Evolutionary conservation across 2,113 vertebrate genomes (phyloP).

Genomic region (Candoia aspera): DNA sequence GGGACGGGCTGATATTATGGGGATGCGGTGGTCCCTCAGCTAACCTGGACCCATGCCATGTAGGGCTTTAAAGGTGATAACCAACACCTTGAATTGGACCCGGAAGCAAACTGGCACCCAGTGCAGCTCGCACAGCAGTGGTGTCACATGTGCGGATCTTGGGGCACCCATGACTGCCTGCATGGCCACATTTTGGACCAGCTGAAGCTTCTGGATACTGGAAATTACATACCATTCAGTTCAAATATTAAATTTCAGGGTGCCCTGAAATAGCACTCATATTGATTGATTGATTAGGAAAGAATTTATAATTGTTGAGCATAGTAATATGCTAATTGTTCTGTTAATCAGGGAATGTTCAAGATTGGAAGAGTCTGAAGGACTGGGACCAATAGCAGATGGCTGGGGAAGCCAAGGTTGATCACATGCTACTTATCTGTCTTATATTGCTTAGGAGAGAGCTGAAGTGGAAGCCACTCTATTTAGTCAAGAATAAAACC

Average conservation of each 20-base stretch:
- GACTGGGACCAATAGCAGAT: not conserved
- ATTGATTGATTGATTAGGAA: too few relatives aligned
- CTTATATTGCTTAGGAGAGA: not conserved
- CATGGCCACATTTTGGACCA: too few relatives aligned
- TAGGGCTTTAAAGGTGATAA: too few relatives aligned
- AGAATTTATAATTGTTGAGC: not conserved
- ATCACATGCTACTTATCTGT: not conserved
- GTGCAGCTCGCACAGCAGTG: too few relatives aligned
- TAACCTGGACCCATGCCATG: too few relatives aligned
- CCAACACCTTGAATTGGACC: too few relatives aligned
- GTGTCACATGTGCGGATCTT: too few relatives aligned
- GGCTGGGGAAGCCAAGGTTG: not conserved
- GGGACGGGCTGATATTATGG: too few relatives aligned
- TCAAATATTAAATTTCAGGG: not conserved
- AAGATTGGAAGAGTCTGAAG: not conserved
- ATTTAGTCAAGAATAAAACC: not conserved
- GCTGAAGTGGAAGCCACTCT: not conserved
- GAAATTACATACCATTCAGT: not conserved
- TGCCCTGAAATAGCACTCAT: not conserved
- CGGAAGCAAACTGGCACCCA: too few relatives aligned
- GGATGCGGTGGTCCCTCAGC: too few relatives aligned
- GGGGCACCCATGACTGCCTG: too few relatives aligned
- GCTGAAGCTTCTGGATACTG: too few relatives aligned
- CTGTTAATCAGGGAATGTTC: not conserved
- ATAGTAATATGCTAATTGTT: not conserved